These are phyloP conservation scores for Enteromius viviparus DNA, from an alignment of 2,797 vertebrate species.

Conservation along the genomic window DNA sequence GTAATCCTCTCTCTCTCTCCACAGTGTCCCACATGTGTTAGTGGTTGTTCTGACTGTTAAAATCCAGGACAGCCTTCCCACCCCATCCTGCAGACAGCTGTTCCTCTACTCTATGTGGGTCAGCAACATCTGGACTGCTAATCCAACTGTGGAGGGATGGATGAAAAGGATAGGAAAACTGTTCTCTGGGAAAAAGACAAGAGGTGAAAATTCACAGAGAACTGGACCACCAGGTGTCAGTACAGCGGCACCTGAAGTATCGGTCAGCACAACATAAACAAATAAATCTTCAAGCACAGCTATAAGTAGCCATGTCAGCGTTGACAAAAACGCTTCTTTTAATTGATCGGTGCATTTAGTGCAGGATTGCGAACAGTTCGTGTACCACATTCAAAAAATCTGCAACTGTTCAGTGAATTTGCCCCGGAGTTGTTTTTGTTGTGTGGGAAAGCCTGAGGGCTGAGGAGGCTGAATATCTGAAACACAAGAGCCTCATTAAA, in stretches of 20 bases:
- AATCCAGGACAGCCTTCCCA: slow-evolving; percentile 52
- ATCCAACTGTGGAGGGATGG: slow-evolving; percentile 53
- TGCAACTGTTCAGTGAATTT: slow-evolving; percentile 2
- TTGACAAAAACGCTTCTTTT: not conserved
- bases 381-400: not conserved
- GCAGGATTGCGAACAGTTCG: not conserved
- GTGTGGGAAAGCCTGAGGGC: slow-evolving; percentile 18
- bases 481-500: slow-evolving; percentile 51
- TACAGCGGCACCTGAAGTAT: not conserved
- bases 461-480: slow-evolving; percentile 33
- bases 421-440: not conserved
- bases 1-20: slow-evolving; percentile 45
- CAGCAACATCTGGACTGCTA: slow-evolving; percentile 64
- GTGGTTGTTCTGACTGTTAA: slow-evolving; percentile 55
- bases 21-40: slow-evolving; percentile 52
- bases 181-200: slow-evolving; percentile 21
- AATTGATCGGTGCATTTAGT: not conserved
- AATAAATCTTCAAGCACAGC: not conserved
- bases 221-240: slow-evolving; percentile 8
- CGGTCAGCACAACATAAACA: slow-evolving; percentile 11
- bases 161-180: not conserved
- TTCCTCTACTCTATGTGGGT: slow-evolving; percentile 67
- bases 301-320: not conserved
- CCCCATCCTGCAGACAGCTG: slow-evolving; percentile 70
- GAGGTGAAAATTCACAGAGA: not conserved